Percentiles rank a stretch among this genome's conserved stretches.
Evolutionary conservation across 2,797 vertebrate genomes (phyloP).

Genomic region (Spatula versicolor): DNA sequence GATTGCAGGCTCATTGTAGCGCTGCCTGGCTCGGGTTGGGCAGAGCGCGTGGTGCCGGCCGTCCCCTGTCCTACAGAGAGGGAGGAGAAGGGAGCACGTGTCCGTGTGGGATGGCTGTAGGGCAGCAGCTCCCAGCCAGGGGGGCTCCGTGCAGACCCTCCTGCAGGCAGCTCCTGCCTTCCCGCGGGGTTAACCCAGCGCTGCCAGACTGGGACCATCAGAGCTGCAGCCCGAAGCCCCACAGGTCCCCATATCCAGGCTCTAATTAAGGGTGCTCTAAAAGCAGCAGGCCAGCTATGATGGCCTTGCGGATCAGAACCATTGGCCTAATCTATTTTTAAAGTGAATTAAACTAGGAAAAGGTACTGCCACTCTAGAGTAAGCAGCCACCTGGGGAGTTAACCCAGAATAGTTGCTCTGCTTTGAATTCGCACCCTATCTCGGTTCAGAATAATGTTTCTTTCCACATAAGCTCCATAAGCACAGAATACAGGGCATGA

Average conservation of each 20-base stretch:
- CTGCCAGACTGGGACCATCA: not conserved
- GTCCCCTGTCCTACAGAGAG: not conserved
- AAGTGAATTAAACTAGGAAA: slow-evolving; percentile 51
- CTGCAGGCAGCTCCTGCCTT: fast-evolving
- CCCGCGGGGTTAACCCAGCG: not conserved
- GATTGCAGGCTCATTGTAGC: fast-evolving
- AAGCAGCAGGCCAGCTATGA: not conserved
- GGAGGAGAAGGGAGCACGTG: not conserved
- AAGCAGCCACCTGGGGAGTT: slow-evolving; percentile 58
- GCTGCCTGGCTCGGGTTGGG: not conserved
- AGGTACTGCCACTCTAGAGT: slow-evolving; percentile 29
- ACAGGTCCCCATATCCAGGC: not conserved
- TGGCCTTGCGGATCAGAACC: slow-evolving; percentile 41
- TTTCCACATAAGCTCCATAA: not conserved
- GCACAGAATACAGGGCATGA: not conserved
- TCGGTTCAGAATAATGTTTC: slow-evolving; percentile 27
- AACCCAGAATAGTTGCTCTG: slow-evolving; percentile 64
- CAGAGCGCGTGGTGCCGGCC: fast-evolving
- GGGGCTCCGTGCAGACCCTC: not conserved
- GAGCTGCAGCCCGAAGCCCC: not conserved
- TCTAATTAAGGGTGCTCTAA: slow-evolving; percentile 46
- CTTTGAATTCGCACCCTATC: not conserved
- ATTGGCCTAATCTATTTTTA: slow-evolving; percentile 63
- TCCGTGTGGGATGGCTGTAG: not conserved
- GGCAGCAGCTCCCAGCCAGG: not conserved